Evolutionary conservation across 2,888 invertebrate genomes (phyloP), one percentile per base, ranked within the genome.

Genomic region (Cerceris rybyensis): DNA sequence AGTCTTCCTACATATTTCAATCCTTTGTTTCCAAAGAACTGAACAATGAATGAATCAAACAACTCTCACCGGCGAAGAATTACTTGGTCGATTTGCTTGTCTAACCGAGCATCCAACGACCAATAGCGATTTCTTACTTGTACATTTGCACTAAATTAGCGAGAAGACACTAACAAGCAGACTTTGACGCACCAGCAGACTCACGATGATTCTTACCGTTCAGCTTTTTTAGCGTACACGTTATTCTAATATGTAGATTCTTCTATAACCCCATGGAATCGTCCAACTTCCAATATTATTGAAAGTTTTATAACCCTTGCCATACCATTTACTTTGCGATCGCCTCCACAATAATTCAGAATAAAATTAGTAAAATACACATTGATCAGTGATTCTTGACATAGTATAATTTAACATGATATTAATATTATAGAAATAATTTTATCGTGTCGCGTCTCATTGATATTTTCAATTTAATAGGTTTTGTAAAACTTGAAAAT

Each of bases 131-230:
- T 85, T 75, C 83, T 81, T 78, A 70, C 73, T 78, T 78, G 70
- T 77, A 77, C 67, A 78, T 85, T 86, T 70, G 69, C 77, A 69
- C 69, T 61, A 57, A 50, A 65, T 86, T 86, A 86, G 77, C 87
- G 58, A 13, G 63, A 42, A 16, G 28, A n/a, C 72, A 80, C 86
- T 86, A 86, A 86, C 75, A 50, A 75, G 72, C 68, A 11, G 66
- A 75, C 68, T 80, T 78, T 67, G 69, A 52, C 65, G 68, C 70
- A 49, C 57, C 60, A 64, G 41, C 69, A 59, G 49, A 50, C 60
- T 41, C 50, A 55, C 68, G 58, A 49, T 42, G 67, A 75, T 61
- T 65, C 74, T 68, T 42, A 39, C 75, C 49, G 16, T 54, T 71
- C 41, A 66, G 71, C 69, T 67, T 61, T 55, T 50, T 43, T 43